phyloP scores from a whole-genome alignment of 2,797 vertebrate species.

The Galago senegalensis region DNA sequence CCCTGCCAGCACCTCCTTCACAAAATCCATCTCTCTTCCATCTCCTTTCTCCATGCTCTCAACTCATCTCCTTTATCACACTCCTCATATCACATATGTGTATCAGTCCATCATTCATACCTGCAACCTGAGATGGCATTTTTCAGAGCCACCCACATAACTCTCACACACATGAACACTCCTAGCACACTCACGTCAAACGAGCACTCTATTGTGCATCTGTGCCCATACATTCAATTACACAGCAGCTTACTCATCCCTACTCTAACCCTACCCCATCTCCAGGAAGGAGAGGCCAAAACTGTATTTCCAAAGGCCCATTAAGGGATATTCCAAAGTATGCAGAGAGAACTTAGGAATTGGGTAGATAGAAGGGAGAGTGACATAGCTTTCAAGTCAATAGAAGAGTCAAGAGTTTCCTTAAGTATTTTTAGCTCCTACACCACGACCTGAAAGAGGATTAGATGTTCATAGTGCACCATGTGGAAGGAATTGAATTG shows the following conservation, averaged over 20 bases:
- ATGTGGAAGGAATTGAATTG: neutral
- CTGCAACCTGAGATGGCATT: slow-evolving; percentile 15
- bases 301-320: slow-evolving; percentile 6
- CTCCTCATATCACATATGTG: neutral
- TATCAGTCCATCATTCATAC: slow-evolving; percentile 33
- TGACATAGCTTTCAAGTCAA: slow-evolving; percentile 48
- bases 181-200: slow-evolving; percentile 22
- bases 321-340: neutral
- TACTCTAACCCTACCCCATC: neutral
- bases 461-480: neutral
- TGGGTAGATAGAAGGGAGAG: neutral
- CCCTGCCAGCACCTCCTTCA: neutral
- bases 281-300: slow-evolving; percentile 50
- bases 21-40: slow-evolving; percentile 1
- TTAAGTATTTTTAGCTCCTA: slow-evolving; percentile 41
- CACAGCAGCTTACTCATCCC: neutral
- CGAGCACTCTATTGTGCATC: neutral
- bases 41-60: neutral
- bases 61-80: neutral
- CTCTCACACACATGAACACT: neutral
- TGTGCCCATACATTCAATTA: neutral
- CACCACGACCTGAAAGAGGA: neutral
- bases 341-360: slow-evolving; percentile 30
- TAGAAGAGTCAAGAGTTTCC: neutral
- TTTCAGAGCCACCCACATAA: slow-evolving; percentile 45